phyloP scores from a whole-genome alignment of 2,113 vertebrate genomes.

The Elachura formosa region DNA sequence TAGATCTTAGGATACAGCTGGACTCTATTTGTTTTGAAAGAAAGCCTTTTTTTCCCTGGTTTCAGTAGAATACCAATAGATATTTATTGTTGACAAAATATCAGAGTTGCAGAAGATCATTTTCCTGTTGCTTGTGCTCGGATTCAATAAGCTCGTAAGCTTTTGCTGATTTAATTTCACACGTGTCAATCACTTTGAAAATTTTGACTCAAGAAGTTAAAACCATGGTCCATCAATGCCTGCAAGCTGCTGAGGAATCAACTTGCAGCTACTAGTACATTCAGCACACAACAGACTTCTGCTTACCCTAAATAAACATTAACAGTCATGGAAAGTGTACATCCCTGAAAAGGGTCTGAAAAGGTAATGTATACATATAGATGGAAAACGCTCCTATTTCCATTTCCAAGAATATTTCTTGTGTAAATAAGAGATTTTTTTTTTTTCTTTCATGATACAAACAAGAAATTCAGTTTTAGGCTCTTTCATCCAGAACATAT shows the following conservation, averaged over 20 bases:
- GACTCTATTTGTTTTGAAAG: not conserved
- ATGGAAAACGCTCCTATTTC: not conserved
- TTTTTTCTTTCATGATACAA: not conserved
- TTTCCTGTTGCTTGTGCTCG: not conserved
- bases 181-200: slow-evolving; percentile 25
- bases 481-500: not conserved
- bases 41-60: not conserved
- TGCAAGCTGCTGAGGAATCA: not conserved
- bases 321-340: not conserved
- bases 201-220: slow-evolving; percentile 2
- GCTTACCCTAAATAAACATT: not conserved
- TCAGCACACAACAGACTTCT: not conserved
- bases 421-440: not conserved
- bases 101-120: not conserved
- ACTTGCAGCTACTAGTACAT: not conserved
- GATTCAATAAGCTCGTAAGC: slow-evolving; percentile 34
- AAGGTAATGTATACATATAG: not conserved
- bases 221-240: not conserved
- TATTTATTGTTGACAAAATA: slow-evolving; percentile 31
- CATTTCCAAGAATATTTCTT: not conserved
- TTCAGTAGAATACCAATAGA: not conserved
- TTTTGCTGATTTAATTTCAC: slow-evolving; percentile 54
- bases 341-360: not conserved
- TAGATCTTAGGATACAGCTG: not conserved
- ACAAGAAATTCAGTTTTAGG: not conserved